Evolutionary conservation across 2,113 vertebrate genomes (phyloP), one percentile per base, ranked within the genome.

Genomic region (Motacilla tschutschensis): DNA sequence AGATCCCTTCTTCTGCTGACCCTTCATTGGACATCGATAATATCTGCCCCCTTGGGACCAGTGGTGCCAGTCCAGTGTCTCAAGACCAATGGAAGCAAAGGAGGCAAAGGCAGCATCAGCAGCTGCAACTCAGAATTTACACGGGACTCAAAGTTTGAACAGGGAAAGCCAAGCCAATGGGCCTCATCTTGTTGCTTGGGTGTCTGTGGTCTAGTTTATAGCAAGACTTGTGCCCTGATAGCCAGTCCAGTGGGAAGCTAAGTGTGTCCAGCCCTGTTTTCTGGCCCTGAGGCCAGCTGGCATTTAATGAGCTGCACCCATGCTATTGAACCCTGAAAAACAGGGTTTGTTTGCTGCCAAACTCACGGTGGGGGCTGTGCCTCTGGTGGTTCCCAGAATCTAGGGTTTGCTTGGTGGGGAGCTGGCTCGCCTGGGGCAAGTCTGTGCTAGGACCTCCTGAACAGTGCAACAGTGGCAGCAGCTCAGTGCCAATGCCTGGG

Each of bases 281-380:
- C 47, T 76, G 43, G 26, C 79, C n/a, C 9, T 25, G 46, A 76
- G 55, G 59, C 51, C 38, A 47, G 8, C 10, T 73, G 79, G 64
- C 15, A n/a, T 35, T 59, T 33, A 48, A 54, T n/a, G 50, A 57
- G 58, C 72, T 76, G 55, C 47, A 50, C 82, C 84, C 67, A 16
- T 60, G 64, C 54, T 89, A 41, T 46, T 62, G 79, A 89, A 65
- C 63, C 79, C 60, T 80, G 87, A 51, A 75, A 66, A 77, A 76
- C 60, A 70, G n/a, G n/a, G 24, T 38, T 33, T 33, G 59, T 17
- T 57, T 74, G 85, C 81, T 92, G 83, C 90, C 93, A 89, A 51
- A 66, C 24, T 83, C 51, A 35, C 4, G 0, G 40, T 65, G 72
- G 53, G 79, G 36, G 5, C 24, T 55, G 40, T 43, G 72, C 55